Evolutionary conservation across 2,113 vertebrate species (phyloP), one percentile per base, ranked within the genome.

Genomic region (Dromas ardeola): DNA sequence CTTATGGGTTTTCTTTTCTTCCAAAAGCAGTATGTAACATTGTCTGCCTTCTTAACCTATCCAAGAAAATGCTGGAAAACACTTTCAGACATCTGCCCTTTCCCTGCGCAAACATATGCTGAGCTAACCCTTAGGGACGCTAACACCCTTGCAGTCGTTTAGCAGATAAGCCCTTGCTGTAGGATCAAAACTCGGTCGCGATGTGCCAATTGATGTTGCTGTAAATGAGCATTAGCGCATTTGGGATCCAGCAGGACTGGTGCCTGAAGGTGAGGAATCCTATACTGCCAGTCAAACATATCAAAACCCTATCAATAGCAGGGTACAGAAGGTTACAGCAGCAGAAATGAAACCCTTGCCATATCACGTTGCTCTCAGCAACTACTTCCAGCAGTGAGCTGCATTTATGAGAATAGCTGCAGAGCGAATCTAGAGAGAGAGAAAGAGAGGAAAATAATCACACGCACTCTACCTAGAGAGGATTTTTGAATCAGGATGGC

Each of bases 101-200:
- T 85, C 69, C 80, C 84, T 94, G 84, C 71, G 61, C 92, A 95
- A 91, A 65, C 96, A 96, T 96, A 96, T 94, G 93, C 93, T 47
- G 84, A 96, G 84, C 74, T 65, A 91, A 89, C 88, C 89, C 53
- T 94, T 85, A 40, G 87, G 94, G 93, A 94, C 84, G 20, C 81
- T 15, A 58, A 52, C 66, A 62, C 81, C 86, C 89, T 80, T 90
- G 73, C 91, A 95, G 94, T 47, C 81, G 56, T 70, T 85, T 55
- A 91, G 71, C 84, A 42, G 84, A 85, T 50, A 89, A 93, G 50
- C 74, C 87, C 58, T 87, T 80, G 86, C 93, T 73, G 72, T 50
- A 91, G 89, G 84, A 91, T 79, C 83, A 95, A 92, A 94, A 83
- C 91, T 91, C 50, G 15, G 45, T 40, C 55, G 86, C 86, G 56